Base-by-base conservation (phyloP, 1,140 invertebrate species). In the Halotydeus destructor region DNA sequence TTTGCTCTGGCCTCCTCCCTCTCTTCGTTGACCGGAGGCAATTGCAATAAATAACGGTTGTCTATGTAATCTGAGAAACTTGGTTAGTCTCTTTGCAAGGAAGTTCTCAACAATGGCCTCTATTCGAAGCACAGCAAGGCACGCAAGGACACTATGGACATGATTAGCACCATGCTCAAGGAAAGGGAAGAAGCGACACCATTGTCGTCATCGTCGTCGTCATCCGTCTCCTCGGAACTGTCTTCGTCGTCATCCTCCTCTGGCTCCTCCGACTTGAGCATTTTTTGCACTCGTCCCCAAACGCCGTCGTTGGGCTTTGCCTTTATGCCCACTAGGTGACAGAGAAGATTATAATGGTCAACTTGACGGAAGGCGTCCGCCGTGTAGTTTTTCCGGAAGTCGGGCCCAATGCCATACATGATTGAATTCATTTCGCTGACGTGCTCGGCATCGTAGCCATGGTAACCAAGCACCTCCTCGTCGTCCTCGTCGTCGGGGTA, bases 261-360 rank as follows among this genome's bases (percentile, higher is more conserved):
- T 2, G 12, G 12, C 18, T 31, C 30, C 3, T 12, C 12, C 18
- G 30, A 16, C 30, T 31, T 57, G 49, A 65, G 58, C 21, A 64
- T 32, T 16, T 42, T 27, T 9, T 32, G 12, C 9, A 36, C 26
- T 30, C 38, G 21, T 6, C 19, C 1, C 41, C 42, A 47, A 1
- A 41, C 44, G 9, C 50, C 50, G 40, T 51, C 48, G 28, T 51
- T 51, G 5, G 35, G 14, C 9, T 41, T 18, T 8, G 48, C 43
- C 30, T 43, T 39, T 27, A 51, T 44, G 22, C 42, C 45, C 24
- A 51, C 26, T 11, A 50, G 25, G 23, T 42, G 32, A 22, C 48
- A 50, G 3, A 51, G 33, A 0, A 44, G 38, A 18, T 45, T 41
- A 32, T 51, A 51, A 27, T 50, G 45, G 33, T 51, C 50, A 8